Evolutionary conservation across 2,888 invertebrate species (phyloP).

Genomic region (Tanytarsus gracilentus): DNA sequence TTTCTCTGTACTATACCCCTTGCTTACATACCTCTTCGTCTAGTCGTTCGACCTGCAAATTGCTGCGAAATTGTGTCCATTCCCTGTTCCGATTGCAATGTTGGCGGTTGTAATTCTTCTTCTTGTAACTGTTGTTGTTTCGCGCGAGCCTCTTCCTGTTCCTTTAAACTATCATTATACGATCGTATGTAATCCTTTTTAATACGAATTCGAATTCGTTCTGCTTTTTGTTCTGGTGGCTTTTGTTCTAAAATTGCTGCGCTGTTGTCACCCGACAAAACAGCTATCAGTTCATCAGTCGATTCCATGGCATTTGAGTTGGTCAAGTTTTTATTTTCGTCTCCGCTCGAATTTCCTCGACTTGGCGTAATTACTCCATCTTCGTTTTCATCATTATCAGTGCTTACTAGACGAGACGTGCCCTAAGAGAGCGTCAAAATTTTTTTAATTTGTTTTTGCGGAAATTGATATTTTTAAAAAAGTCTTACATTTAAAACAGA

Average conservation of each 20-base stretch:
- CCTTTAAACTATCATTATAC: constrained; percentile 20
- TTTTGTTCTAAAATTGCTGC: not conserved
- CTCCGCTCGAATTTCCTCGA: constrained; percentile 37
- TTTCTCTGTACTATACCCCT: too few species aligned
- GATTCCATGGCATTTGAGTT: constrained; percentile 21
- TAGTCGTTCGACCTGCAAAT: not conserved
- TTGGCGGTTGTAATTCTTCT: constrained; percentile 7
- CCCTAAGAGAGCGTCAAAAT: constrained; percentile 40
- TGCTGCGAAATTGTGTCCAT: not conserved
- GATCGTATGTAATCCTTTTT: constrained; percentile 17
- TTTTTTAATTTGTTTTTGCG: not conserved
- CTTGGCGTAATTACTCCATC: constrained; percentile 50
- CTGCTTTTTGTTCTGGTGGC: constrained; percentile 30
- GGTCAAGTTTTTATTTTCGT: constrained; percentile 20
- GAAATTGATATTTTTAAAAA: too few species aligned
- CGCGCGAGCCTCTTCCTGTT: not conserved
- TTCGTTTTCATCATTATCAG: constrained; percentile 58
- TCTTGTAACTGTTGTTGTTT: constrained; percentile 8
- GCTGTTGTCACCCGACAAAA: constrained; percentile 30
- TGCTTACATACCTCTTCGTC: too few species aligned
- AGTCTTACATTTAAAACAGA: not conserved
- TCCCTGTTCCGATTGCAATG: not conserved
- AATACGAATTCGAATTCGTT: constrained; percentile 7
- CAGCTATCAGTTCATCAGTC: constrained; percentile 31
- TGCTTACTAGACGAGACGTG: constrained; percentile 55